A percentile compares a stretch with the other conserved stretches of the same genome.
phyloP scores from a whole-genome alignment of 2,888 invertebrate species.

The Gryllus longicercus region DNA sequence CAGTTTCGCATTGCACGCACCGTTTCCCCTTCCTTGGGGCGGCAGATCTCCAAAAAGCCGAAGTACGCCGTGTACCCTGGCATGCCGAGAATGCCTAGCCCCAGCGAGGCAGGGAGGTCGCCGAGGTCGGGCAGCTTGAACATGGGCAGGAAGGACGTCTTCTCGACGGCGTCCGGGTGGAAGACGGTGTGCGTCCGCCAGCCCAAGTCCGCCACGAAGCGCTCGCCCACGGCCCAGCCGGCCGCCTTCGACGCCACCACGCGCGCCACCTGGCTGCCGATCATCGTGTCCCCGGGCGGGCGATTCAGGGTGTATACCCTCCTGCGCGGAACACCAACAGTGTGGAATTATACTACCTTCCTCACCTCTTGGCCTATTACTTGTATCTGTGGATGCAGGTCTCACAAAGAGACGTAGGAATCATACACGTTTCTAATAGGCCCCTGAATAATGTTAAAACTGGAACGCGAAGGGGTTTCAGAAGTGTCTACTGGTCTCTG shows the following conservation, averaged over 20 bases:
- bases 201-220: conserved; percentile 62
- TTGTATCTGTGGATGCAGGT: too few relatives aligned
- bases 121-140: conserved; percentile 41
- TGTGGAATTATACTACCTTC: too few relatives aligned
- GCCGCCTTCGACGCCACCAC: conserved; percentile 59
- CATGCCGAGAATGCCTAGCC: conserved; percentile 45
- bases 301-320: not conserved
- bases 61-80: conserved; percentile 66
- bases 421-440: too few relatives aligned
- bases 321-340: not conserved
- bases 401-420: too few relatives aligned
- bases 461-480: too few relatives aligned
- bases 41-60: conserved; percentile 66
- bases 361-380: conserved; percentile 5
- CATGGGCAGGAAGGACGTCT: not conserved
- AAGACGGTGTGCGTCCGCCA: conserved; percentile 63
- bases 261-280: conserved; percentile 4
- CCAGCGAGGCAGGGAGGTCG: conserved; percentile 42
- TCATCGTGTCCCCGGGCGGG: not conserved
- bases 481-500: too few relatives aligned
- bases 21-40: conserved; percentile 68
- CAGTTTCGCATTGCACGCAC: conserved; percentile 43
- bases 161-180: conserved; percentile 36
- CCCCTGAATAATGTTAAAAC: too few relatives aligned
- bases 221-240: conserved; percentile 61